Evolutionary conservation across 2,888 invertebrate species (phyloP).

Genomic region (Dendrolimus houi): DNA sequence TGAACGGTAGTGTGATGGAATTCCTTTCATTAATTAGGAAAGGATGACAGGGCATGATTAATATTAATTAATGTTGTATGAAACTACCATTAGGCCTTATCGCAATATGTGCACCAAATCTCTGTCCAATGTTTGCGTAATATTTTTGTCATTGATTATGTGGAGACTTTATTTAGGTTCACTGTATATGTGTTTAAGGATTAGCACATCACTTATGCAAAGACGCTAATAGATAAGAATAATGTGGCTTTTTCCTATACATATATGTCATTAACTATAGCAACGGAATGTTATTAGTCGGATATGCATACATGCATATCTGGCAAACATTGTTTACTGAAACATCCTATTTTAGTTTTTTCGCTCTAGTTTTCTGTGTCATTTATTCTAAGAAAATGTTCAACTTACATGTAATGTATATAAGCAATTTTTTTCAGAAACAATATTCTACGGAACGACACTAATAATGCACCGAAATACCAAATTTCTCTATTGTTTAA

Average conservation of each 20-base stretch:
- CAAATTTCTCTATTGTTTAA: too few relatives aligned
- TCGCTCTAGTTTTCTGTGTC: neutral
- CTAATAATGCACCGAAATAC: too few relatives aligned
- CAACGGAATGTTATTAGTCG: too few relatives aligned
- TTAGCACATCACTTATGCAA: neutral
- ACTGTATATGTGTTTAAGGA: neutral
- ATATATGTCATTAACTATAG: too few relatives aligned
- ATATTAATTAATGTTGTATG: conserved; percentile 27
- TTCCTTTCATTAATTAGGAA: conserved; percentile 26
- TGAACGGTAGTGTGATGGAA: conserved; percentile 23
- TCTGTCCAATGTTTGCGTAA: neutral
- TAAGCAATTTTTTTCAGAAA: neutral
- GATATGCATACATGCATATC: too few relatives aligned
- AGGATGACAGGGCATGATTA: conserved; percentile 25
- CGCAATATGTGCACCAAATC: conserved; percentile 9
- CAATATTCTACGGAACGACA: too few relatives aligned
- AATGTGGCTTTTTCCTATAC: neutral
- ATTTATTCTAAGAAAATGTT: too few relatives aligned
- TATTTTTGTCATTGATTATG: neutral
- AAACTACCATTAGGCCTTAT: conserved; percentile 18
- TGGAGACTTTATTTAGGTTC: neutral
- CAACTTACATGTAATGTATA: neutral
- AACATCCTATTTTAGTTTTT: neutral
- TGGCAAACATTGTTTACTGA: too few relatives aligned
- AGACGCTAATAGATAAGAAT: neutral